phyloP scores from a whole-genome alignment of 2,113 vertebrate species.

The Nycticorax nycticorax region DNA sequence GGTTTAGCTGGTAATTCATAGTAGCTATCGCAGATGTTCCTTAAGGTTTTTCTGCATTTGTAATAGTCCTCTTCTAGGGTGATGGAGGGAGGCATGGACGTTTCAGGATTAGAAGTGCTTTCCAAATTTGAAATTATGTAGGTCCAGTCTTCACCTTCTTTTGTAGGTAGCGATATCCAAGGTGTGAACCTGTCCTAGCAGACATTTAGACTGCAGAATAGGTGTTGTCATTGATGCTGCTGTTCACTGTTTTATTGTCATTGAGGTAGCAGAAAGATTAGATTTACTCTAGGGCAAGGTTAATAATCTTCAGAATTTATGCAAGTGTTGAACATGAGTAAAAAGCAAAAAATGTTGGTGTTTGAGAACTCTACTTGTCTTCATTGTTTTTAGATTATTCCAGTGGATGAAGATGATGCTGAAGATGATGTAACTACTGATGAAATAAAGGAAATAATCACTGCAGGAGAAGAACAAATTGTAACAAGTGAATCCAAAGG shows the following conservation, averaged over 20 bases:
- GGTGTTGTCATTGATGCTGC: background rate
- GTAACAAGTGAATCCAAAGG: constrained; percentile 70
- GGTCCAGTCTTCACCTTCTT: background rate
- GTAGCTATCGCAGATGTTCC: background rate
- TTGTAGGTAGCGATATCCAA: background rate
- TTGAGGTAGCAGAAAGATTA: background rate
- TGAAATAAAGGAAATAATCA: constrained; percentile 39
- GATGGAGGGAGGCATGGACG: background rate
- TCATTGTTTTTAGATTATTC: constrained; percentile 52
- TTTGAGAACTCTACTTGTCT: background rate
- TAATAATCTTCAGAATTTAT: background rate
- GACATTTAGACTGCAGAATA: background rate
- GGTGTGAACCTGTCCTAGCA: background rate
- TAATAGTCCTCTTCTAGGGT: background rate
- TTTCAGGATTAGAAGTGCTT: background rate
- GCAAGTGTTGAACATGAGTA: background rate
- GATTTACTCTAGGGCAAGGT: background rate
- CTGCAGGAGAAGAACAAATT: constrained; percentile 25
- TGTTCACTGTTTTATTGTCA: background rate
- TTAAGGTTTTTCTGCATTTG: background rate
- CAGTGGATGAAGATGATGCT: constrained; percentile 46
- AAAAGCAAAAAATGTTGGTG: background rate
- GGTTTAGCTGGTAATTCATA: background rate
- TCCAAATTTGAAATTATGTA: background rate
- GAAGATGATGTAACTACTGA: background rate